These are phyloP conservation scores for Melieria crassipennis DNA, from an alignment of 2,888 invertebrate genomes.

Conservation along the genomic window DNA sequence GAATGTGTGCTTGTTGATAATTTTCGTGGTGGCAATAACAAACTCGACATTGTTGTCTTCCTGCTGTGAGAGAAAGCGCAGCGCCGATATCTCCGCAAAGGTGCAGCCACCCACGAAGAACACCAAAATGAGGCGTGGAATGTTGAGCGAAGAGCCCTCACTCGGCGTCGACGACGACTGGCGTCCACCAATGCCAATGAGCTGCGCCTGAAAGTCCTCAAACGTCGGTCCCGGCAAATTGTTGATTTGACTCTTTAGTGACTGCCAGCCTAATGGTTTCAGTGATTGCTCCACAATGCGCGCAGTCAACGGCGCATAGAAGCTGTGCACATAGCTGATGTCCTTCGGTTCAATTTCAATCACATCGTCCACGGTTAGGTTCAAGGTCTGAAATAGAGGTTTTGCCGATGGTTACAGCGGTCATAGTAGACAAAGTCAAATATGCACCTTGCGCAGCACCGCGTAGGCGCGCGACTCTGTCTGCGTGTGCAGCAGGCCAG, in stretches of 20 bases:
- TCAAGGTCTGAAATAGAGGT: constrained; percentile 70
- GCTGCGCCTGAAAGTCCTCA: constrained; percentile 72
- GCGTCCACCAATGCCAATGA: constrained; percentile 70
- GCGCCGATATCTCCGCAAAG: constrained; percentile 87
- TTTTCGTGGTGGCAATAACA: constrained; percentile 88
- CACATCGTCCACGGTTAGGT: constrained; percentile 88
- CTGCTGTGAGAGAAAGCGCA: constrained; percentile 78
- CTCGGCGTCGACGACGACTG: constrained; percentile 71
- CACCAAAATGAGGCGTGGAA: constrained; percentile 78
- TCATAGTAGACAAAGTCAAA: not conserved
- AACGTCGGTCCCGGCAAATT: constrained; percentile 78
- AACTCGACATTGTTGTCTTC: constrained; percentile 89
- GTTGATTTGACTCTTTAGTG: constrained; percentile 83
- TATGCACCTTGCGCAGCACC: constrained; percentile 75
- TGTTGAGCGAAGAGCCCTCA: constrained; percentile 68
- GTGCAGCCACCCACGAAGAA: constrained; percentile 98
- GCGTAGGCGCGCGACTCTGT: constrained; percentile 78
- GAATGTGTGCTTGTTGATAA: constrained; percentile 90
- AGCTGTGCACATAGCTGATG: constrained; percentile 90
- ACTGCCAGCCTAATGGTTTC: constrained; percentile 79
- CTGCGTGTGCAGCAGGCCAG: constrained; percentile 81
- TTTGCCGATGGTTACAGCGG: not conserved
- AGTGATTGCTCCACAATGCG: constrained; percentile 84
- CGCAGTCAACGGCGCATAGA: constrained; percentile 92
- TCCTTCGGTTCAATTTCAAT: constrained; percentile 85